A percentile compares a stretch with the other conserved stretches of the same genome.
phyloP scores from a whole-genome alignment of 1,140 invertebrate genomes.

The Cherax destructor region DNA sequence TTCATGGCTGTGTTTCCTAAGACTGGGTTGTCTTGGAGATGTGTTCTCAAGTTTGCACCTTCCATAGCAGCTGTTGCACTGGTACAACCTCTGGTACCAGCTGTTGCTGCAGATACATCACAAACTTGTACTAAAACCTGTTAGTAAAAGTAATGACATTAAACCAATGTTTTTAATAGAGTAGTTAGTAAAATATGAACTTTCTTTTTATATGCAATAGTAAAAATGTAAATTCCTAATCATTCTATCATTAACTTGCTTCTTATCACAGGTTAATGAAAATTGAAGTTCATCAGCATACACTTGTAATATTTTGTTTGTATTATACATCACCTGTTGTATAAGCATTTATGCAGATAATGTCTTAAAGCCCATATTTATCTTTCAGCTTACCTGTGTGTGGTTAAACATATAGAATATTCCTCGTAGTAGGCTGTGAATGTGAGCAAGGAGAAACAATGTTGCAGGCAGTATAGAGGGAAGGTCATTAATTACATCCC shows the following conservation, averaged over 20 bases:
- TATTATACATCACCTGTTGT: too few relatives aligned
- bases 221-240: too few relatives aligned
- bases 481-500: neutral
- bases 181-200: too few relatives aligned
- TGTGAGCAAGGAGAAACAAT: constrained; percentile 5
- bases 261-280: too few relatives aligned
- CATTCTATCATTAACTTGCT: too few relatives aligned
- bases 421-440: constrained; percentile 21
- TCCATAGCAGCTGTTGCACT: neutral
- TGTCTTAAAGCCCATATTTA: neutral
- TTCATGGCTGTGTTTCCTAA: neutral
- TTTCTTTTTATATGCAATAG: too few relatives aligned
- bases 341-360: neutral
- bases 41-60: neutral
- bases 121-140: neutral
- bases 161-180: too few relatives aligned
- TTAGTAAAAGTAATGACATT: too few relatives aligned
- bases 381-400: constrained; percentile 11
- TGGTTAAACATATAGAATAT: constrained; percentile 27
- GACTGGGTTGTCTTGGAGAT: neutral
- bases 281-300: too few relatives aligned
- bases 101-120: neutral
- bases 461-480: too few relatives aligned
- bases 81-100: neutral
- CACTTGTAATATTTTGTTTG: too few relatives aligned